Base-by-base conservation (phyloP, 2,888 invertebrate species). In the Proisotoma minuta region DNA sequence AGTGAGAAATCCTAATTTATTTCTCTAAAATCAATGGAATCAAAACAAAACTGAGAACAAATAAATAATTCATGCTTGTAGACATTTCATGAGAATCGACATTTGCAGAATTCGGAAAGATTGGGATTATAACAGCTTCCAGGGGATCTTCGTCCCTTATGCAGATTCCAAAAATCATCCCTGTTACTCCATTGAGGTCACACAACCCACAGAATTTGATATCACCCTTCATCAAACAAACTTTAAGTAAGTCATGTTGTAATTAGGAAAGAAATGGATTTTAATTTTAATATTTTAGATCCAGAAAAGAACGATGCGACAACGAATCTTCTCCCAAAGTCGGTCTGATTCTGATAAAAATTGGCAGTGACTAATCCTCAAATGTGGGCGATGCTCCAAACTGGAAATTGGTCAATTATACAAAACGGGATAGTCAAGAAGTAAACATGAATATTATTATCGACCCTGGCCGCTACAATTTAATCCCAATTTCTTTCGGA, bases 41-140 rank as follows among this genome's bases (percentile, higher is more conserved):
- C 43, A 47, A 47, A 8, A 27, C 20, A 15, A 2, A 40, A 48
- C 28, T 23, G 27, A 8, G n/a, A n/a, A n/a, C n/a, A n/a, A n/a
- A n/a, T n/a, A n/a, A n/a, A n/a, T n/a, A n/a, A 12, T 34, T 53
- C 18, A 34, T 52, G 57, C 10, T 26, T 74, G 39, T 78, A 86
- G 86, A 75, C 90, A 92, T 78, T 98, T 97, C 79, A 96, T 97
- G 80, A 92, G 93, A 76, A 93, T 98, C 75, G 97, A 98, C 79
- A 92, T 98, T 66, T 97, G 97, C 79, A 96, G 96, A 79, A 90
- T 93, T 20, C 15, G 65, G 26, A 5, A 61, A 20, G 18, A 18
- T 12, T 65, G 65, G 65, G 40, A 54, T 20, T 29, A 26, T 2
- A 39, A 54, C 26, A 58, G 47, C 20, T 2, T 61, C 18, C 23